These are phyloP conservation scores for Cryptotis parvus DNA, from an alignment of 2,113 vertebrate genomes.

Conservation along the genomic window DNA sequence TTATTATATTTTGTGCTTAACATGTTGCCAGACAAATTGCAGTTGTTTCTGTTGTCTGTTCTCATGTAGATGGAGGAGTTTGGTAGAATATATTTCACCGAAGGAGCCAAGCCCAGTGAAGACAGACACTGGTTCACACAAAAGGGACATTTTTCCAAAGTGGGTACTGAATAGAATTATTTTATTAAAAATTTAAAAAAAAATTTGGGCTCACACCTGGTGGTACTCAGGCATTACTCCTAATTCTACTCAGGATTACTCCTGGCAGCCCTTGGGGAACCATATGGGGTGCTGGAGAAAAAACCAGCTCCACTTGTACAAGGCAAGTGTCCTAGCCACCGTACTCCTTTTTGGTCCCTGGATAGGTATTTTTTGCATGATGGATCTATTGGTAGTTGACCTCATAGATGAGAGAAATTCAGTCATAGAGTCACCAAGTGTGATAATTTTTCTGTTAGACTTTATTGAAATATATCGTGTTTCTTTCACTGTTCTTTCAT, in stretches of 20 bases:
- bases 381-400: background rate
- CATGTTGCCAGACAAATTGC: background rate
- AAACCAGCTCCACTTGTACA: no score
- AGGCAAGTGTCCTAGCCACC: no score
- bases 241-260: no score
- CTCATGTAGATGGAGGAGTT: background rate
- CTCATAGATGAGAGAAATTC: slow-evolving; percentile 9
- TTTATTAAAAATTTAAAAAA: no score
- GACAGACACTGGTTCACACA: background rate
- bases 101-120: background rate
- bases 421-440: background rate
- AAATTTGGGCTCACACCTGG: no score
- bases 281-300: no score
- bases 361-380: background rate
- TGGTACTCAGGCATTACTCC: no score
- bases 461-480: background rate
- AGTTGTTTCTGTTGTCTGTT: background rate
- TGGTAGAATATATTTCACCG: background rate
- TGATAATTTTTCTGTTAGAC: background rate
- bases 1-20: no score
- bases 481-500: background rate
- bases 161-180: background rate
- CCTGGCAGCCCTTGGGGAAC: no score
- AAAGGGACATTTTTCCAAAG: background rate
- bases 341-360: no score